These are phyloP conservation scores for Toxonevra muliebris DNA, from an alignment of 2,888 invertebrate species.

Conservation along the genomic window DNA sequence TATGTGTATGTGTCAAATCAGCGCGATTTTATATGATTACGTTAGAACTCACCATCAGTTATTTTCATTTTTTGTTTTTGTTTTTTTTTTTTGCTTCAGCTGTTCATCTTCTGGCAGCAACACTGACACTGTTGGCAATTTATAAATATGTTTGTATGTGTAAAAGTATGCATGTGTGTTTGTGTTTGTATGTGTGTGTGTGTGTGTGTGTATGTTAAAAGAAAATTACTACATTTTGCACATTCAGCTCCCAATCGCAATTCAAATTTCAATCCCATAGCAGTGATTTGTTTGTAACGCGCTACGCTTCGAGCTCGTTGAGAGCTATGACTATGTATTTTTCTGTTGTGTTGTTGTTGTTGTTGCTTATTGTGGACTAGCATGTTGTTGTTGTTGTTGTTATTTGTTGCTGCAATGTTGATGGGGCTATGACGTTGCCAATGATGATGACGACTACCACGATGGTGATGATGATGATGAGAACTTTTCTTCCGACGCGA, in stretches of 20 bases:
- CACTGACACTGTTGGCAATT: background rate
- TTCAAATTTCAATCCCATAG: constrained; percentile 53
- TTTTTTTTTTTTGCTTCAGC: too few relatives aligned
- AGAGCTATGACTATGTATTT: background rate
- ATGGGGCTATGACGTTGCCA: too few relatives aligned
- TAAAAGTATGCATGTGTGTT: constrained; percentile 1
- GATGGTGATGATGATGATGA: constrained; percentile 32
- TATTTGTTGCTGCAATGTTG: constrained; percentile 15
- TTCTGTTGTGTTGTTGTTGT: constrained; percentile 10
- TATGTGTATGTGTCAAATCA: constrained; percentile 34
- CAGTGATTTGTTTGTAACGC: constrained; percentile 50
- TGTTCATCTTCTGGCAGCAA: too few relatives aligned
- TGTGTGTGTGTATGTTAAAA: background rate
- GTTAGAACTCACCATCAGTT: constrained; percentile 7
- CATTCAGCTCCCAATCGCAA: constrained; percentile 51
- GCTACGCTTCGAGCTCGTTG: background rate
- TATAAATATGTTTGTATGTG: background rate
- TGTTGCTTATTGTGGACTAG: background rate
- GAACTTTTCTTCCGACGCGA: constrained; percentile 41
- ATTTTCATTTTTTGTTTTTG: background rate
- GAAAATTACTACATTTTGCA: constrained; percentile 35
- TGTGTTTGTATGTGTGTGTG: constrained; percentile 3
- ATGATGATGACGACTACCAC: constrained; percentile 23
- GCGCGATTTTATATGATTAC: constrained; percentile 45
- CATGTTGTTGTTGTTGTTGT: constrained; percentile 8